phyloP scores from a whole-genome alignment of 2,888 invertebrate genomes.

The Trachelus troglodyta region DNA sequence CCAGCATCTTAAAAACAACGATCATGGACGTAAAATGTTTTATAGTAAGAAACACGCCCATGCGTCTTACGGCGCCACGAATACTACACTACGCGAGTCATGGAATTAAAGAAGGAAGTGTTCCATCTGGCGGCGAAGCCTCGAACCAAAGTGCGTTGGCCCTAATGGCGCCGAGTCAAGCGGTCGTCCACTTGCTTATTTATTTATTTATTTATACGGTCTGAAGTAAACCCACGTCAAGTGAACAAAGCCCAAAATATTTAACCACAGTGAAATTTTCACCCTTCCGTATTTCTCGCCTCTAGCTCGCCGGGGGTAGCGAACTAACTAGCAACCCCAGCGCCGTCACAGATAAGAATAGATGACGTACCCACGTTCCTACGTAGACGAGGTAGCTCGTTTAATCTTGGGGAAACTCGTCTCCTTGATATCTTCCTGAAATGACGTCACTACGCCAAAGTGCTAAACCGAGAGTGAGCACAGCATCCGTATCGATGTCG shows the following conservation, averaged over 20 bases:
- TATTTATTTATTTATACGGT: background rate
- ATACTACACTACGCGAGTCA: background rate
- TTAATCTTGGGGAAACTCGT: background rate
- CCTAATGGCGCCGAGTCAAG: background rate
- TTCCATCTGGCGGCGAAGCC: background rate
- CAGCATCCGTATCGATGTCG: background rate
- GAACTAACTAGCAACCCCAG: background rate
- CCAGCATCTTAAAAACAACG: background rate
- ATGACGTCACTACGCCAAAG: background rate
- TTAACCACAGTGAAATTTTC: background rate
- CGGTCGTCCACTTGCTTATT: background rate
- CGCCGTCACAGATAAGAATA: background rate
- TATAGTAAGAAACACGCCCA: background rate
- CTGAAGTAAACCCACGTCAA: background rate
- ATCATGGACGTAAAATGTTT: background rate
- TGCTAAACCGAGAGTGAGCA: background rate
- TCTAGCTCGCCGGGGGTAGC: background rate
- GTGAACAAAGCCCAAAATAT: background rate
- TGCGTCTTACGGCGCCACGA: background rate
- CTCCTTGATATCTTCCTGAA: background rate
- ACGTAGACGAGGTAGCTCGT: background rate
- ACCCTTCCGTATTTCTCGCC: background rate
- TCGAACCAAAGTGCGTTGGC: background rate
- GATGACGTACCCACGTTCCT: background rate
- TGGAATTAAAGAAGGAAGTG: background rate